Evolutionary conservation across 1,140 invertebrate genomes (phyloP).

Genomic region (Lucilia cuprina): DNA sequence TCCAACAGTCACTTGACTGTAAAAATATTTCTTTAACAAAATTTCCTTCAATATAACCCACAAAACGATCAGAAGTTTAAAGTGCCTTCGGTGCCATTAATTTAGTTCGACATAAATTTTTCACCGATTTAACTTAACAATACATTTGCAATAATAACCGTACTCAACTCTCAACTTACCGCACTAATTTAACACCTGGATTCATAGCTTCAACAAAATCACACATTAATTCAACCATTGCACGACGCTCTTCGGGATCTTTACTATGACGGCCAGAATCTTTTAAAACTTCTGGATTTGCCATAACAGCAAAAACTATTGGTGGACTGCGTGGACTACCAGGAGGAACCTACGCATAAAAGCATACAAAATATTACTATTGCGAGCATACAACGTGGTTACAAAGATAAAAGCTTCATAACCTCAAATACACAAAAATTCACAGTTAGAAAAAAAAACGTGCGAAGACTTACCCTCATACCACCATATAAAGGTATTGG

Average conservation of each 20-base stretch:
- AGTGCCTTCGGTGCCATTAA: no score
- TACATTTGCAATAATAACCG: no score
- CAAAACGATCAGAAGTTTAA: no score
- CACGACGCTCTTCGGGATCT: constrained; percentile 69
- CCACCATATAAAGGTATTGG: constrained; percentile 74
- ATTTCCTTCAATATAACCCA: no score
- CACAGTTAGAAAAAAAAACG: background rate
- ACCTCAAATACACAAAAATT: background rate
- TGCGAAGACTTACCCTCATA: constrained; percentile 67
- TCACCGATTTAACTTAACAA: no score
- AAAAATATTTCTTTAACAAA: no score
- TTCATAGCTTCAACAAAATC: constrained; percentile 78
- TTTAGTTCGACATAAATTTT: no score
- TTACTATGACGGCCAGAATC: constrained; percentile 72
- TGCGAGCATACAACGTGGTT: background rate
- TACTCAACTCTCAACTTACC: constrained; percentile 43
- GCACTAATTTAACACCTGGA: constrained; percentile 67
- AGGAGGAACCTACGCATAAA: constrained; percentile 61
- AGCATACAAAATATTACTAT: background rate
- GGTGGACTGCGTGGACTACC: constrained; percentile 69
- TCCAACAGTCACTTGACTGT: no score
- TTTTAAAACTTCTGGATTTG: constrained; percentile 73
- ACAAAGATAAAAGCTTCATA: background rate
- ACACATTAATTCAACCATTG: constrained; percentile 71
- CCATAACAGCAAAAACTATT: constrained; percentile 75